Evolutionary conservation across 2,888 invertebrate species (phyloP).

Genomic region (Acanthosepion lycidas): DNA sequence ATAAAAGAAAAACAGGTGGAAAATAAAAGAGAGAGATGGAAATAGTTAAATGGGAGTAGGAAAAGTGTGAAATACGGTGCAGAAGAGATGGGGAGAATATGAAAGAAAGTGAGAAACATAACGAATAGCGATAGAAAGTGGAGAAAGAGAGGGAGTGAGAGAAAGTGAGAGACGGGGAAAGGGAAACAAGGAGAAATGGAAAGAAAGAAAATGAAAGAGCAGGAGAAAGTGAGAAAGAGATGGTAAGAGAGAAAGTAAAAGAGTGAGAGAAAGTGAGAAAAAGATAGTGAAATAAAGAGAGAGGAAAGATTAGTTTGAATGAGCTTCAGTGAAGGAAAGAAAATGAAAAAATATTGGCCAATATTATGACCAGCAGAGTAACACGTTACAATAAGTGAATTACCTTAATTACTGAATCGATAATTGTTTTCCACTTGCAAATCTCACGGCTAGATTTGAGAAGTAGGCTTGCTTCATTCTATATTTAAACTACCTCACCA

Average conservation of each 20-base stretch:
- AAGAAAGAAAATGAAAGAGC: rapidly evolving
- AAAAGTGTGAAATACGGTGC: neutral
- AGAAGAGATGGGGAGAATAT: neutral
- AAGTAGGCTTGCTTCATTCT: conserved; percentile 1
- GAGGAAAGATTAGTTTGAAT: neutral
- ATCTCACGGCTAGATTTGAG: neutral
- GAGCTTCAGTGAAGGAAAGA: neutral
- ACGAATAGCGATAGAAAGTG: neutral
- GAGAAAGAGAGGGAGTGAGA: neutral
- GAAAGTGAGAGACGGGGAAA: neutral
- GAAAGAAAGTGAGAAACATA: neutral
- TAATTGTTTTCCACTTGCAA: neutral
- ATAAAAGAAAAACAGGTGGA: neutral
- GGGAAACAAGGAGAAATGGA: neutral
- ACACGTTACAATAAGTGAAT: neutral
- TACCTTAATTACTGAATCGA: neutral
- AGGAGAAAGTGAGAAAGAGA: neutral
- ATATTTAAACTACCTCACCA: neutral
- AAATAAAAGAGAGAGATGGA: neutral
- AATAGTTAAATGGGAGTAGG: neutral
- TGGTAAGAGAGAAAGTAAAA: neutral
- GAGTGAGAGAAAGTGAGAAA: neutral
- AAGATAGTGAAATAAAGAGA: neutral
- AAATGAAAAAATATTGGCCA: neutral
- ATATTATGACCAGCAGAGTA: neutral